Evolutionary conservation across 92 coral and sea anemone genomes (phyloP), one percentile per base, ranked within the genome.

Genomic region (Chrysogorgia sp.): DNA sequence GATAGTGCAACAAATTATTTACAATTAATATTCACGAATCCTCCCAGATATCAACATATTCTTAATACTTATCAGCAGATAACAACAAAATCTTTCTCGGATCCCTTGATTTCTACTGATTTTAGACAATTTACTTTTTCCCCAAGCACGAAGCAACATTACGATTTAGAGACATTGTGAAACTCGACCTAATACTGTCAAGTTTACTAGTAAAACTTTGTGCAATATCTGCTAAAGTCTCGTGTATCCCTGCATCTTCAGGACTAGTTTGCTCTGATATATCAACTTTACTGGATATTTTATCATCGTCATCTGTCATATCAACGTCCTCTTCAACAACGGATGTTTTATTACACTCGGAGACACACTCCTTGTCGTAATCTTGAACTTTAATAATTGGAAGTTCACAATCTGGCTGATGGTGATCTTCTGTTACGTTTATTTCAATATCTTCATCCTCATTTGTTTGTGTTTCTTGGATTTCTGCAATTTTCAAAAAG

Each of bases 191-290:
- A 34, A 94, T 87, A 56, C 88, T 88, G 58, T 94, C 96, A 28
- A 94, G 75, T 43, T 96, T 88, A 75, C 96, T 94, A 17, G 92
- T 81, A 75, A 94, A 94, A 63, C 84, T 96, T 31, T 93, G 93
- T 53, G 92, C 96, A 17, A 94, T 94, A 22, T 96, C 98, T 3
- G 92, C 90, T n/a, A 94, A 81, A 1, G 91, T 94, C 84, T 92
- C 89, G 7, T 79, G 93, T 60, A 91, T 84, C 24, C 60, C 92
- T 19, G 45, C 26, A 12, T 67, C 40, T 25, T 67, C 43, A 32
- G 45, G 41, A 4, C 3, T 53, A 24, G 20, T 65, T 22, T 68
- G 25, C 25, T 20, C 19, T 34, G 75, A 68, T 41, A 34, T 68
- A 25, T 68, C 76, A 14, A 7, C 20, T 10, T 69, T 34, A 50